These are phyloP conservation scores for Trematocara unimaculatum DNA, from an alignment of 2,113 vertebrate genomes.

Conservation along the genomic window DNA sequence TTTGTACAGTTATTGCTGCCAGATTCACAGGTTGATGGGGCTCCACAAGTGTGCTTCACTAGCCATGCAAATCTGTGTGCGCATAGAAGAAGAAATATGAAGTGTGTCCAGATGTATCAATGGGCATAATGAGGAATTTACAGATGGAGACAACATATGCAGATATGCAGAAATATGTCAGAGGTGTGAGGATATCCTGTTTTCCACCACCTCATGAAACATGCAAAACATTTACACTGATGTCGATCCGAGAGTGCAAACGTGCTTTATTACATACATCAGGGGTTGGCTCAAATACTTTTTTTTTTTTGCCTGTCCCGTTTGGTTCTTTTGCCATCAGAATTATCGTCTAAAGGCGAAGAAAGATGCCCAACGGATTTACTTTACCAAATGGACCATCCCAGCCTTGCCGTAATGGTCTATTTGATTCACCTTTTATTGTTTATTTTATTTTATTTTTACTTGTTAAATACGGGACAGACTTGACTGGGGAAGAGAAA, in stretches of 20 bases:
- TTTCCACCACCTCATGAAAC: background rate
- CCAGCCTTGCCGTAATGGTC: too few species aligned
- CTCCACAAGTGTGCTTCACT: background rate
- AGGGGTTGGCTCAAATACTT: too few species aligned
- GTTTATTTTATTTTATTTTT: too few species aligned
- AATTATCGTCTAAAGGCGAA: too few species aligned
- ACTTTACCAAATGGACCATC: too few species aligned
- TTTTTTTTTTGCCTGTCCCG: too few species aligned
- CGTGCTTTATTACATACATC: background rate
- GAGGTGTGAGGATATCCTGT: background rate
- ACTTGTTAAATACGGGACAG: too few species aligned
- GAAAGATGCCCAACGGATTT: too few species aligned
- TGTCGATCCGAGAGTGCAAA: background rate
- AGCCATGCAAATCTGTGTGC: background rate
- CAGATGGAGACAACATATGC: constrained; percentile 24
- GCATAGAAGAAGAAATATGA: background rate
- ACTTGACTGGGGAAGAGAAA: too few species aligned
- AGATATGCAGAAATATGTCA: background rate
- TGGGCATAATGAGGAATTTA: background rate
- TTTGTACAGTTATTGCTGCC: background rate
- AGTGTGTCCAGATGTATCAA: background rate
- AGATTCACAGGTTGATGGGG: background rate
- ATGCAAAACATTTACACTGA: background rate
- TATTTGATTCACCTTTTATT: too few species aligned
- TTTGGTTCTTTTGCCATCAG: too few species aligned